Base-by-base conservation (phyloP, 2,113 vertebrate species). In the Carassius auratus region DNA sequence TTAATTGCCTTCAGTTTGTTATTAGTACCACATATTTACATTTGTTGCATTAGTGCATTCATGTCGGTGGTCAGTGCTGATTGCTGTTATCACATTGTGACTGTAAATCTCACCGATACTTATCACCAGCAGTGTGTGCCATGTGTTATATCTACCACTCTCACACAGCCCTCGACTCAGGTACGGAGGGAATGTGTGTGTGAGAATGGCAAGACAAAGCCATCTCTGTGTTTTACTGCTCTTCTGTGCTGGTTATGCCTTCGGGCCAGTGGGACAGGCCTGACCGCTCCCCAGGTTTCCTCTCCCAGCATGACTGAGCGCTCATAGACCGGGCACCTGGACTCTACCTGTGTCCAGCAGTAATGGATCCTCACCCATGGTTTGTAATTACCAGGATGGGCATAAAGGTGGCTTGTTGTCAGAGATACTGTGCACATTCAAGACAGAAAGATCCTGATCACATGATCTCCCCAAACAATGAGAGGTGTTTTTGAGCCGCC, bases 321-420 rank as follows among this genome's bases (percentile, higher is more conserved):
- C 87, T 89, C 91, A 33, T 81, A 83, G 86, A 86, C 85, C 42
- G 92, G 5, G 89, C 95, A 95, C 89, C 89, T 89, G 93, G 91
- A 94, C 88, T 89, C 91, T 92, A 88, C 86, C 88, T 91, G 89
- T 85, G 50, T 85, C 83, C 90, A 91, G 88, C 19, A 93, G 95
- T 95, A 96, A 97, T 94, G 92, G 90, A 95, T 96, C 95, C 95
- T 95, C 94, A 96, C 95, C 95, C 81, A 89, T 90, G 84, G 89
- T 95, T 95, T 94, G 91, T 96, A 96, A 96, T 97, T 96, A 96
- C 94, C 93, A 94, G 92, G 92, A 85, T 26, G 87, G 90, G 89
- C 86, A 95, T 95, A 95, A 96, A 96, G 94, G 92, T 93, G 89
- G 93, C 90, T 95, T 95, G 91, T 96, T 96, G 93, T 94, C 88